Base-by-base conservation (phyloP, 2,113 vertebrate genomes). In the Hypanus sabinus region DNA sequence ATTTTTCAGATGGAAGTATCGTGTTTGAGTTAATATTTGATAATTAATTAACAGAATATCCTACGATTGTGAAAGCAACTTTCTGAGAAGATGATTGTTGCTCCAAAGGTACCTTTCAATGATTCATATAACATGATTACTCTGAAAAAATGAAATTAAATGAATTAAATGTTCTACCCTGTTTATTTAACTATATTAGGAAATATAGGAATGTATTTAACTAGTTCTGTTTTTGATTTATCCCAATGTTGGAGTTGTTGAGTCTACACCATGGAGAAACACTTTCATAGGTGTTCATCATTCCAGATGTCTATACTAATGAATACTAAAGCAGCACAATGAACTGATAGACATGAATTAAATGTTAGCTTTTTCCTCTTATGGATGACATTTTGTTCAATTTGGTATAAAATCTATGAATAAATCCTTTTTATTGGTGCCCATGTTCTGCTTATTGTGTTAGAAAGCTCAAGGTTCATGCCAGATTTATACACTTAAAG, bases 401-500 rank as follows among this genome's bases (percentile, higher is more conserved):
- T 71, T 92, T 71, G n/a, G 36, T 70, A 68, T n/a, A 70, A 24
- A 92, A 70, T 9, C 18, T 22, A 83, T 83, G 38, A 71, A 46
- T 92, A 65, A 71, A 71, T 38, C 90, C 30, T 92, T 22, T 71
- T 71, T 68, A 91, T 91, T 91, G 9, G 88, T 91, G 65, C 68
- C 91, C 71, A 93, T 73, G 27, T 27, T n/a, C 90, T 93, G 33
- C 36, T 62, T 93, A 18, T 73, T 71, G 68, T 71, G 36, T 27
- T 38, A 36, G 33, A 46, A 73, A 22, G 65, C 68, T 22, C 71
- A 30, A 7, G 36, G 55, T 33, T 92, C 33, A 36, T 22, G 22
- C 27, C 36, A 71, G 90, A 46, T 73, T 71, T 38, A 27, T 92
- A 68, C 68, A 46, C 20, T 71, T 93, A 24, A 93, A 71, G 65